phyloP scores from a whole-genome alignment of 2,797 vertebrate genomes.

The Yasuhikotakia modesta region DNA sequence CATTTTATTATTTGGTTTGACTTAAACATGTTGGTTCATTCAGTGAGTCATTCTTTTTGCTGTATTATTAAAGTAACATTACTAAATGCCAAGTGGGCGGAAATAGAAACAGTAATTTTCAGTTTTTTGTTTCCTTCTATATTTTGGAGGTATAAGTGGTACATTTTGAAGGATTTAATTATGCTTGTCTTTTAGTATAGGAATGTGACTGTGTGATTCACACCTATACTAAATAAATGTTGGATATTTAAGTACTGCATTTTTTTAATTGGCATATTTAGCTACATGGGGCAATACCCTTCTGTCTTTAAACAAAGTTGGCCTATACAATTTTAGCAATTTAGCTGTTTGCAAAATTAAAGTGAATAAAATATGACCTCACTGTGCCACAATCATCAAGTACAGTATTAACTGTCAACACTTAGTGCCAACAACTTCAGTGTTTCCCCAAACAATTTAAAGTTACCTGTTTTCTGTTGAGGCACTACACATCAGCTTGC shows the following conservation, averaged over 20 bases:
- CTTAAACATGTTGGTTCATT: slow-evolving; percentile 14
- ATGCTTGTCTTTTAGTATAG: background rate
- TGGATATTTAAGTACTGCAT: background rate
- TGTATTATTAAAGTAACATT: slow-evolving; percentile 7
- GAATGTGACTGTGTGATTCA: background rate
- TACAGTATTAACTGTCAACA: background rate
- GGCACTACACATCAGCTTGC: background rate
- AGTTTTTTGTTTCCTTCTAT: background rate
- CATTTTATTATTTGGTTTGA: slow-evolving; percentile 27
- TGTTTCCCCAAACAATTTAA: background rate
- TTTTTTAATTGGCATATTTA: background rate
- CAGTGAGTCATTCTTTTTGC: background rate
- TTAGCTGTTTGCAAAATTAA: slow-evolving; percentile 1
- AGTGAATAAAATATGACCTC: background rate
- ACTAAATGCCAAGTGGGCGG: slow-evolving; percentile 28
- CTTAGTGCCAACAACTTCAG: slow-evolving; percentile 9
- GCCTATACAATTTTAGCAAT: background rate
- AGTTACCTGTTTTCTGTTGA: background rate
- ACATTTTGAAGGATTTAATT: slow-evolving; percentile 43
- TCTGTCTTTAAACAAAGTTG: slow-evolving; percentile 6
- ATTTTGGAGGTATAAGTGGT: slow-evolving; percentile 30
- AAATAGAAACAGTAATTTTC: slow-evolving; percentile 2
- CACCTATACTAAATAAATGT: background rate
- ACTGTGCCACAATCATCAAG: background rate
- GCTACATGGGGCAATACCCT: background rate